Base-by-base conservation (phyloP, 2,797 vertebrate species). In the Cheirogaleus major region DNA sequence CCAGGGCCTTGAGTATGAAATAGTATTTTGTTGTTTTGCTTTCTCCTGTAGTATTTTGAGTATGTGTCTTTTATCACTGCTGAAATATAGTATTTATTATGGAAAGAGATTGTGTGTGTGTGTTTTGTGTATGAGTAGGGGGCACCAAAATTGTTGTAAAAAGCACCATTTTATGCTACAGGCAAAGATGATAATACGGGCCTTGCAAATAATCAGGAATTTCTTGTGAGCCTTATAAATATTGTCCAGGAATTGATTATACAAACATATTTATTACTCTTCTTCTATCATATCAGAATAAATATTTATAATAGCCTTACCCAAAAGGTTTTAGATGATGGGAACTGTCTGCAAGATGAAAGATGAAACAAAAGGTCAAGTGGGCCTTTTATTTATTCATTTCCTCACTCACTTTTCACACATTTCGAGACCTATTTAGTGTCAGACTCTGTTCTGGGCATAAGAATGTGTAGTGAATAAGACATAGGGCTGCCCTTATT, bases 21-120 rank as follows among this genome's bases (percentile, higher is more conserved):
- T 12, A 82, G 14, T 10, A 57, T 76, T 95, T 90, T 70, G 18
- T 93, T 91, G 48, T 89, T 91, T 84, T 92, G 50, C 86, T 88
- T 96, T 91, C 18, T 65, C n/a, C 45, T 45, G 95, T 87, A 89
- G 25, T 22, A 65, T 95, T 90, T 95, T 95, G 25, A 93, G 23
- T 73, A 32, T 92, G 22, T 87, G 14, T 78, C 90, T 80, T 91
- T 86, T 86, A 67, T 95, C 23, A 96, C 41, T 81, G 32, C 20
- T 63, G 32, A 94, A 89, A 43, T 45, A 6, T 27, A 85, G n/a
- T 61, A 30, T 80, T 91, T 75, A 76, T 52, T 95, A 9, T 2
- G 57, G 55, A 93, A 50, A 70, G 43, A 70, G 8, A 72, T 20
- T 50, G 1, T 79, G 4, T 86, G 11, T 5, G n/a, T 2, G 55